Evolutionary conservation across 2,888 invertebrate genomes (phyloP).

Genomic region (Mesorhabditis spiculigera): DNA sequence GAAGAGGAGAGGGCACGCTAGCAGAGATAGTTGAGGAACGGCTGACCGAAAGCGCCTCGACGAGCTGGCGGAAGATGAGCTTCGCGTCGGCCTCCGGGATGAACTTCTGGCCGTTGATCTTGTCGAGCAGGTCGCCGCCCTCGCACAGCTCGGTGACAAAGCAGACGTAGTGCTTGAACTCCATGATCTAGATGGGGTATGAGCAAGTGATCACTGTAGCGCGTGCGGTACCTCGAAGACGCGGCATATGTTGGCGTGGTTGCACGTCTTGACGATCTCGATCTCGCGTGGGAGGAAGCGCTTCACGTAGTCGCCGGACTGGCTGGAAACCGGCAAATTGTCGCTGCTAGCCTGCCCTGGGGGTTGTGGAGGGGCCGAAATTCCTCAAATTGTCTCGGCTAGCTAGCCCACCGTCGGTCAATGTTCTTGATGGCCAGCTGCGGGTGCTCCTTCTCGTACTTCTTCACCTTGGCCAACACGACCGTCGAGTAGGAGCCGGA

Average conservation of each 20-base stretch:
- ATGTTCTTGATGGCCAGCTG: conserved; percentile 30
- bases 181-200: conserved; percentile 17
- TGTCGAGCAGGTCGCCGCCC: conserved; percentile 69
- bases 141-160: conserved; percentile 63
- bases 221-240: conserved; percentile 66
- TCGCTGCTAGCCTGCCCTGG: too few species aligned
- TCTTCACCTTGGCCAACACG: conserved; percentile 15
- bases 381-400: background rate
- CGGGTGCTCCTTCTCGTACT: conserved; percentile 8
- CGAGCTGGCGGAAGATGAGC: conserved; percentile 60
- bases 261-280: conserved; percentile 72
- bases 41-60: conserved; percentile 42
- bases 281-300: conserved; percentile 81
- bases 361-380: background rate
- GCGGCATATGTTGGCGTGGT: conserved; percentile 77
- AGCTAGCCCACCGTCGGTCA: conserved; percentile 18
- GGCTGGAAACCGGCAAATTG: conserved; percentile 51
- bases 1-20: background rate
- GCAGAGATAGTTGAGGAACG: background rate
- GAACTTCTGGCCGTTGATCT: conserved; percentile 66
- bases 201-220: background rate
- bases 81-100: conserved; percentile 64
- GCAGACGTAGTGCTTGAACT: conserved; percentile 68
- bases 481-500: conserved; percentile 32
- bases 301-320: conserved; percentile 75